phyloP scores from a whole-genome alignment of 2,797 vertebrate genomes.

The Acanthornis magna region DNA sequence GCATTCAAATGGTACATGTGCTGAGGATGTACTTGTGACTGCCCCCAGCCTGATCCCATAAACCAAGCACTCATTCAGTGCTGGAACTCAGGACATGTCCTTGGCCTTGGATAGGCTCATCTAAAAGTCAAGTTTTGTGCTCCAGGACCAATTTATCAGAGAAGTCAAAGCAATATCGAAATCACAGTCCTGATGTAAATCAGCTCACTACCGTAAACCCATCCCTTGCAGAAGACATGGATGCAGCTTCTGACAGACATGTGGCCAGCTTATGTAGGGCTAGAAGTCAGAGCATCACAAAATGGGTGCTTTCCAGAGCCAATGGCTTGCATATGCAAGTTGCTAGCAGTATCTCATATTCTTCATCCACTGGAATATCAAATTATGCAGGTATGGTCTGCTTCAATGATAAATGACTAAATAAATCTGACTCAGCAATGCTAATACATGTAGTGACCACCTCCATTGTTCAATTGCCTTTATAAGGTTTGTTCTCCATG shows the following conservation, averaged over 20 bases:
- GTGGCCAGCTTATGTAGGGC: neutral
- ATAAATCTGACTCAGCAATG: neutral
- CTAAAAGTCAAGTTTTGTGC: neutral
- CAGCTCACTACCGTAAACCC: neutral
- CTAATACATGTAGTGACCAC: fast-evolving
- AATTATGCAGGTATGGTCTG: neutral
- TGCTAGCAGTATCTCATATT: neutral
- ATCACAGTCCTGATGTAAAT: neutral
- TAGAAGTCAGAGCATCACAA: neutral
- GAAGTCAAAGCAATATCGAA: neutral
- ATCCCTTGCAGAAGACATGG: neutral
- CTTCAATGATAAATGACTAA: neutral
- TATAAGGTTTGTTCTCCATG: neutral
- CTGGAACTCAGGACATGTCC: neutral
- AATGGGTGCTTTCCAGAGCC: neutral
- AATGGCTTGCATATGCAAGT: neutral
- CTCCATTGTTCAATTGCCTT: neutral
- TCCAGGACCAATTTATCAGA: neutral
- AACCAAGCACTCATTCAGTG: neutral
- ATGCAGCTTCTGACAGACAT: neutral
- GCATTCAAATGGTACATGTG: fast-evolving
- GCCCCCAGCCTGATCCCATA: neutral
- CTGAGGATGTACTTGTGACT: neutral
- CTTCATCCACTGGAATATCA: neutral
- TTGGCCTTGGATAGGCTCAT: fast-evolving